phyloP scores from a whole-genome alignment of 1,140 invertebrate genomes.

The Choristoneura fumiferana region DNA sequence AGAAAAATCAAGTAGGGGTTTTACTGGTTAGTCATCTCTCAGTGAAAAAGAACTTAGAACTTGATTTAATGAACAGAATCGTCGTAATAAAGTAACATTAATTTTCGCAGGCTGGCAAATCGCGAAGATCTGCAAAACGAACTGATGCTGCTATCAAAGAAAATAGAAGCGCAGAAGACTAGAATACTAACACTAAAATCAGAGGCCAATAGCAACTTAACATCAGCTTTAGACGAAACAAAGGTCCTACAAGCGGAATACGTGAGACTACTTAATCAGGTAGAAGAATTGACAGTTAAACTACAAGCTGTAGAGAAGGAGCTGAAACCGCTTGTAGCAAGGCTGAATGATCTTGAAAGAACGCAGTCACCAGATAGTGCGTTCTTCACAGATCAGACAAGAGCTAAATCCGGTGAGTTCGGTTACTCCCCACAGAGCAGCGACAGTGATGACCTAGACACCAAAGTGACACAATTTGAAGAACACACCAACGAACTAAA shows the following conservation, averaged over 20 bases:
- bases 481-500: slow-evolving; percentile 64
- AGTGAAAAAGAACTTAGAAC: no score
- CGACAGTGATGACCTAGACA: slow-evolving; percentile 70
- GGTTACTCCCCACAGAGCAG: slow-evolving; percentile 74
- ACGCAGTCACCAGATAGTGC: slow-evolving; percentile 68
- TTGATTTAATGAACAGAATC: no score
- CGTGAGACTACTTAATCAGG: slow-evolving; percentile 79
- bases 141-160: slow-evolving; percentile 82
- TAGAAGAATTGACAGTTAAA: slow-evolving; percentile 80
- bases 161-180: slow-evolving; percentile 81
- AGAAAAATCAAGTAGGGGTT: no score
- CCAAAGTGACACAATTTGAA: slow-evolving; percentile 65
- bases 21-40: no score
- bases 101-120: slow-evolving; percentile 81
- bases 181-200: slow-evolving; percentile 83
- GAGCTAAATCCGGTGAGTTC: slow-evolving; percentile 73
- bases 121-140: slow-evolving; percentile 90
- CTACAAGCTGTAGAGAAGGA: slow-evolving; percentile 81
- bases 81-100: slow-evolving; percentile 20
- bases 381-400: slow-evolving; percentile 64
- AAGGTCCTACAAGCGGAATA: slow-evolving; percentile 82
- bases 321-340: slow-evolving; percentile 78
- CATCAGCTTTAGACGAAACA: slow-evolving; percentile 81
- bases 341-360: slow-evolving; percentile 68
- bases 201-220: slow-evolving; percentile 81